Evolutionary conservation across 2,888 invertebrate genomes (phyloP), one percentile per base, ranked within the genome.

Genomic region (Rhagophthalmus giganteus): DNA sequence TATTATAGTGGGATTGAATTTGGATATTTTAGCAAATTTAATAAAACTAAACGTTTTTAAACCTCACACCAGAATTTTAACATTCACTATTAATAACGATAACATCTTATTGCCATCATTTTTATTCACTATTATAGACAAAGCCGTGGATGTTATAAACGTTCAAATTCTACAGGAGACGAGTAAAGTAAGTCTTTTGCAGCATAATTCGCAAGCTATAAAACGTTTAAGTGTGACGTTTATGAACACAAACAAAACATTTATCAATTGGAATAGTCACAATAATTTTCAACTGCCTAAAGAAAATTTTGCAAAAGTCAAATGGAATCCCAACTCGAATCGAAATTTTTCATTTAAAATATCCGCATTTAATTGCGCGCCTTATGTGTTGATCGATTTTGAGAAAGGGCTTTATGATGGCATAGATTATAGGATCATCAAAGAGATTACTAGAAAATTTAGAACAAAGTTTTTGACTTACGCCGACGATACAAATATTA

Each of bases 361-460:
- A 16, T 26, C 26, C 11, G 16, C 27, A 1, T 39, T 39, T n/a
- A 1, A 47, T 16, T 47, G 46, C 20, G 37, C 10, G 1, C 46
- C 46, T 5, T 47, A 25, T n/a, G 16, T 47, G 24, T 26, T 27
- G 6, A 12, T 30, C n/a, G 13, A 45, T 14, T 3, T 8, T 8
- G 2, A 39, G 7, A 32, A 10, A 8, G 15, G 10, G 12, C 9
- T 27, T 4, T 40, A 35, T 12, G 46, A 52, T n/a, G 52, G 52
- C 9, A 28, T 52, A n/a, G 52, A 52, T 15, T 34, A 27, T 16
- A 12, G 25, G 7, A 35, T 52, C 2, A n/a, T 52, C 2, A 35
- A 44, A 9, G 33, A 50, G 8, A 4, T 45, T 8, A 26, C 16
- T 5, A 45, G 12, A 13, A 32, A 15, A 9, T 45, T 30, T 32